Evolutionary conservation across 64 coral and sea anemone species (phyloP).

Genomic region (Pocillopora verrucosa): DNA sequence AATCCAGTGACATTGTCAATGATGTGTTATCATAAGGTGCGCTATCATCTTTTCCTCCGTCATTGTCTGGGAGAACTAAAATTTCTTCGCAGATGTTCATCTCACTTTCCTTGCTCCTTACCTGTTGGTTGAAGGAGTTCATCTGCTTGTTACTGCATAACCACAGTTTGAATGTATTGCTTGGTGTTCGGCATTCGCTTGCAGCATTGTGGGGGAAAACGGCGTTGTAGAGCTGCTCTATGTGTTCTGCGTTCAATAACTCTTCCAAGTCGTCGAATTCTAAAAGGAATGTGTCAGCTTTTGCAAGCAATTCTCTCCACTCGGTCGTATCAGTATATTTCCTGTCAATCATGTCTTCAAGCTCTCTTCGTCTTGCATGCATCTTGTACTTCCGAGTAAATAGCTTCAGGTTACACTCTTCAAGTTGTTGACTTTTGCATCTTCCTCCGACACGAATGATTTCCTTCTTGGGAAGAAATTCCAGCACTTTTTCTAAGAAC

Average conservation of each 20-base stretch:
- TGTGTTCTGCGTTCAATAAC: not conserved
- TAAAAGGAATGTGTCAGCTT: not conserved
- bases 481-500: conserved; percentile 51
- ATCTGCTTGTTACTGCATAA: not conserved
- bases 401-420: conserved; percentile 27
- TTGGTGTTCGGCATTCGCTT: not conserved
- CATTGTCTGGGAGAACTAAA: not conserved
- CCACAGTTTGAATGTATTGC: conserved; percentile 7
- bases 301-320: not conserved
- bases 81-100: not conserved
- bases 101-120: too few species aligned
- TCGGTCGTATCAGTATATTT: not conserved
- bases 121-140: not conserved
- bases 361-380: not conserved
- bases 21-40: not conserved
- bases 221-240: not conserved
- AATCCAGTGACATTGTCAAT: too few species aligned
- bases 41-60: not conserved
- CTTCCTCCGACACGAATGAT: conserved; percentile 58
- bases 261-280: not conserved
- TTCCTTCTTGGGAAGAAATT: not conserved
- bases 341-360: not conserved
- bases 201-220: not conserved
- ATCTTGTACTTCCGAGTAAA: not conserved
- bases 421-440: conserved; percentile 39